Conservation (phyloP, 1,140 invertebrate species). For the Panagrolaimus sp. region DNA sequence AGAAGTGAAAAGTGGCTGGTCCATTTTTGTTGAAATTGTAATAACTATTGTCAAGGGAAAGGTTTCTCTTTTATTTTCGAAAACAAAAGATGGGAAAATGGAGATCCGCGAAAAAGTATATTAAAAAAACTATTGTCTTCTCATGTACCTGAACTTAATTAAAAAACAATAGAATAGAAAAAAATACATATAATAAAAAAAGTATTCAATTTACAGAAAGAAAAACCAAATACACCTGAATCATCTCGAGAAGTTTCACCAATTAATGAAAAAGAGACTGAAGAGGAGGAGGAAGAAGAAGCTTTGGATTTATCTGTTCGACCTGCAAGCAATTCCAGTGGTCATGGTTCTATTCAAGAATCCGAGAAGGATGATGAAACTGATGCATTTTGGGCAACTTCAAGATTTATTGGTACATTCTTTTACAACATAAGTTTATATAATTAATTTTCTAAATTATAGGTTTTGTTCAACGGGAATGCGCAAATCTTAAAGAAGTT, state of each 20-base stretch:
- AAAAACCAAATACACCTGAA: not conserved
- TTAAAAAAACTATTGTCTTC: not conserved
- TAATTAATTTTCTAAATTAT: not conserved
- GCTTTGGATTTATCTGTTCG: conserved; percentile 8
- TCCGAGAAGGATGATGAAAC: not conserved
- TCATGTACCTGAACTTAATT: conserved; percentile 12
- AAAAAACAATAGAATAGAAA: not conserved
- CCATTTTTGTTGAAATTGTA: not conserved
- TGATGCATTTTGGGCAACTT: no score
- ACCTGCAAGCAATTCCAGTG: not conserved
- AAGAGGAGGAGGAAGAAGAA: not conserved
- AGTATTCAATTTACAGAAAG: conserved; percentile 1
- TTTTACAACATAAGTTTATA: not conserved
- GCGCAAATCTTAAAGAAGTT: conserved; percentile 4
- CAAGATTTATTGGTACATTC: no score
- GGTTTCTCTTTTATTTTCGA: no score
- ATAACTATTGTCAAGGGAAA: not conserved
- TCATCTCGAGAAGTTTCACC: conserved; percentile 4
- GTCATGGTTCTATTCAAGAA: not conserved
- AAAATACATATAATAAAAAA: not conserved
- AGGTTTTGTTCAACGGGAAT: conserved; percentile 13
- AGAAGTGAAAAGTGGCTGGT: conserved; percentile 6
- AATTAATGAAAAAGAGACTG: not conserved
- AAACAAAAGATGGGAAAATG: no score
- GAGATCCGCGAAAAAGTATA: no score